Evolutionary conservation across 2,113 vertebrate genomes (phyloP).

Genomic region (Ciconia maguari): DNA sequence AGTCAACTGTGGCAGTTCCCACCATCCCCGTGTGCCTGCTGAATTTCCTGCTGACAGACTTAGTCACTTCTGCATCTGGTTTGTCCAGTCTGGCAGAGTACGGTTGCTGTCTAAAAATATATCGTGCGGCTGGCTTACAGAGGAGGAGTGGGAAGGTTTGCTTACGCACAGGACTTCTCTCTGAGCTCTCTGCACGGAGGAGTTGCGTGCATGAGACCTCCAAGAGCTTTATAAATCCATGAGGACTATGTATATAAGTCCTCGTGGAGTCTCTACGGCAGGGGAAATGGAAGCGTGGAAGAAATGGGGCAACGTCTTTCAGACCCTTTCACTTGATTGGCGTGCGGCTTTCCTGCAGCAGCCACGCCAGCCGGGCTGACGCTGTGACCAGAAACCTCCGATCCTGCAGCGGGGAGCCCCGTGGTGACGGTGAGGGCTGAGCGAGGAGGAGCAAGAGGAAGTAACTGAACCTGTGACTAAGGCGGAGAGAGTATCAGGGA

Average conservation of each 20-base stretch:
- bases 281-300: not conserved
- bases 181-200: fast-evolving
- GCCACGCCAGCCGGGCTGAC: not conserved
- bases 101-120: conserved; percentile 12
- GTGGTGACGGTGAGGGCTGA: not conserved
- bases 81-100: conserved; percentile 16
- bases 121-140: fast-evolving
- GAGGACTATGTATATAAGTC: not conserved
- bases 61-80: conserved; percentile 50
- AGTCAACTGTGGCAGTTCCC: not conserved
- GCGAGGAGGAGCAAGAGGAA: conserved; percentile 22
- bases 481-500: not conserved
- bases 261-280: fast-evolving
- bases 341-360: not conserved
- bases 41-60: conserved; percentile 2
- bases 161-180: not conserved
- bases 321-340: not conserved
- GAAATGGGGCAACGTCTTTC: not conserved
- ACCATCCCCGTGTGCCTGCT: not conserved
- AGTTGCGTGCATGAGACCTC: not conserved
- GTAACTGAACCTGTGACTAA: conserved; percentile 17
- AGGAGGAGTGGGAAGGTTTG: not conserved
- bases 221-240: fast-evolving
- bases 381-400: not conserved
- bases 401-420: not conserved